phyloP scores from a whole-genome alignment of 2,888 invertebrate genomes.

The Anticlea derivata region DNA sequence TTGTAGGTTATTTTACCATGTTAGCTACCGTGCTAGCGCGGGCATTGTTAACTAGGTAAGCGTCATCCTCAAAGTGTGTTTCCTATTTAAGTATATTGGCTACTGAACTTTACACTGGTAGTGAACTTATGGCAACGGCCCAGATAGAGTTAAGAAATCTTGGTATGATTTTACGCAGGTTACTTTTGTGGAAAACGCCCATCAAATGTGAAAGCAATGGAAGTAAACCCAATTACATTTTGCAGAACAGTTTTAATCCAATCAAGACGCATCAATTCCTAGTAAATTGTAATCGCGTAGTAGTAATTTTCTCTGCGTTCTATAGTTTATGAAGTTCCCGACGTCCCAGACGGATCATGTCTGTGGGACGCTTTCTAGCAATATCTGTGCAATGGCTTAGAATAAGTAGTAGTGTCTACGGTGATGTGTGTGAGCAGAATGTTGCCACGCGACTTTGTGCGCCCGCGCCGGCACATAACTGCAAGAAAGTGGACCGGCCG shows the following conservation, averaged over 20 bases:
- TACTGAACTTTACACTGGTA: no score
- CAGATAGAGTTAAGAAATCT: no score
- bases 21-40: no score
- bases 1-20: no score
- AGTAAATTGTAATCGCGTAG: slow-evolving; percentile 22
- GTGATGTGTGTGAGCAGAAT: slow-evolving; percentile 42
- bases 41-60: no score
- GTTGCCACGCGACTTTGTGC: slow-evolving; percentile 47
- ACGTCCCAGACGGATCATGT: slow-evolving; percentile 49
- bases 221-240: slow-evolving; percentile 25
- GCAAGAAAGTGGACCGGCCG: slow-evolving; percentile 66
- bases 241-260: slow-evolving; percentile 24
- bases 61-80: no score
- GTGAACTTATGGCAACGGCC: no score
- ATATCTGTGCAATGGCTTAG: slow-evolving; percentile 60
- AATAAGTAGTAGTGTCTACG: slow-evolving; percentile 19
- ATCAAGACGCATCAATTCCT: slow-evolving; percentile 21
- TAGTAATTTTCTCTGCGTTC: slow-evolving; percentile 34
- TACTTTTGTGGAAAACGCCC: slow-evolving; percentile 3
- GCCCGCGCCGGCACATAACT: slow-evolving; percentile 55
- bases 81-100: no score
- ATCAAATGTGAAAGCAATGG: slow-evolving; percentile 20
- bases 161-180: no score
- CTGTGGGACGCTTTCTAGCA: slow-evolving; percentile 68
- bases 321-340: slow-evolving; percentile 43